Percentiles rank a stretch among this genome's conserved stretches.
Evolutionary conservation across 2,113 vertebrate genomes (phyloP).

Genomic region (Malaclemys terrapin): DNA sequence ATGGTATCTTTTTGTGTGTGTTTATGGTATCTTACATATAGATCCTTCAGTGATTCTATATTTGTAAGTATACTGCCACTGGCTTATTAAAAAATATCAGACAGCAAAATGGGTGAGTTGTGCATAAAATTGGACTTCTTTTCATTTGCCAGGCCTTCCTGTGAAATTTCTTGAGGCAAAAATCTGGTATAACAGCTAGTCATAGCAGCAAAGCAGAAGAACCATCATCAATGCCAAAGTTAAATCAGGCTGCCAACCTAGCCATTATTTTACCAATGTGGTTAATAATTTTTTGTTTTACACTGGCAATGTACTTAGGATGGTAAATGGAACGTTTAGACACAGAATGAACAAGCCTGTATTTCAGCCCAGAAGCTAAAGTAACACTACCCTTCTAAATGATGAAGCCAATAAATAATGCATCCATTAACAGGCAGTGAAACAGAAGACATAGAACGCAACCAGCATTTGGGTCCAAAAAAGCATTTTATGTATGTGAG

Average conservation of each 20-base stretch:
- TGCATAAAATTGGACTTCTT: background rate
- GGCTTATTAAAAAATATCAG: background rate
- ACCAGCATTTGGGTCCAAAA: constrained; percentile 21
- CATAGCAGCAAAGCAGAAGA: background rate
- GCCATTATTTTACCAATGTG: background rate
- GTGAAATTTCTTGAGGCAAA: background rate
- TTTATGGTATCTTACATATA: background rate
- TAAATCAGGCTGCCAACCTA: background rate
- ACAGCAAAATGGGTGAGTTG: fast-evolving
- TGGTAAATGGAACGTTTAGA: background rate
- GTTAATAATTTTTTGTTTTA: constrained; percentile 24
- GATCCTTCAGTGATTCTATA: background rate
- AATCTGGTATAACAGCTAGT: background rate
- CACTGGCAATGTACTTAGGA: background rate
- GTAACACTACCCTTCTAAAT: background rate
- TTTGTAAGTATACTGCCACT: background rate
- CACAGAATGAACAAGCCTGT: background rate
- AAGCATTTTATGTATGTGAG: constrained; percentile 38
- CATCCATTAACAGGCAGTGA: background rate
- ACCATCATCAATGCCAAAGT: background rate
- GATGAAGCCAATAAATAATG: background rate
- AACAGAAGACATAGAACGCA: background rate
- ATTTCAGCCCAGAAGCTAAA: background rate
- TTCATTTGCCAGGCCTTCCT: background rate
- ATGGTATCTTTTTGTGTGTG: background rate